Base-by-base conservation (phyloP, 2,888 invertebrate species). In the Coleophora flavipennella region DNA sequence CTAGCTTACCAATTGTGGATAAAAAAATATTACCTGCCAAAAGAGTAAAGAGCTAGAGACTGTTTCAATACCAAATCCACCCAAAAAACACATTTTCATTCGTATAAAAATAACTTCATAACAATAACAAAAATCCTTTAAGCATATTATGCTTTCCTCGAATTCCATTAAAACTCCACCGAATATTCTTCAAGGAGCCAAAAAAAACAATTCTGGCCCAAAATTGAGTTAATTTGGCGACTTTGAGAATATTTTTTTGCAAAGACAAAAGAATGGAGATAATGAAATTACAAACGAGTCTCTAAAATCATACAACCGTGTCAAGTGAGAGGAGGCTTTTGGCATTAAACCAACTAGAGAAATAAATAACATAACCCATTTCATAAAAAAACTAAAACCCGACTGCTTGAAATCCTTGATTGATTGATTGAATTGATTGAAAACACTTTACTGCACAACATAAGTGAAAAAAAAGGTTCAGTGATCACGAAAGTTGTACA, bases 141-240 rank as follows among this genome's bases (percentile, higher is more conserved):
- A 40, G 50, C 49, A 57, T 53, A 55, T 51, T 55, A 54, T 51
- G 49, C 50, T 55, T 49, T 49, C 49, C 49, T 49, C 51, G 59
- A 67, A 67, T 63, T 64, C 58, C 54, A 66, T 71, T 69, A 65
- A 63, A 68, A 63, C 58, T 60, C 54, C 54, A 49, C 46, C 49
- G 44, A 52, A 43, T 50, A 41, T 55, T 39, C 33, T 35, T 38
- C 10, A n/a, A 34, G 25, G 46, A 51, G 45, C 52, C 58, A 57
- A 65, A 66, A 60, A 59, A 59, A 64, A 63, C 55, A 61, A 57
- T 62, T 55, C 55, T 55, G 55, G 57, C 59, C 53, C 55, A 57
- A 61, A 70, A 70, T 71, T 69, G 65, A 67, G 68, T 71, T 71
- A 71, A 69, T 69, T 62, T 70, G 53, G 55, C 57, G 62, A 64